Percentiles rank a stretch among this genome's conserved stretches.
These are phyloP conservation scores for Diabrotica undecimpunctata DNA, from an alignment of 1,140 invertebrate genomes.

Conservation along the genomic window DNA sequence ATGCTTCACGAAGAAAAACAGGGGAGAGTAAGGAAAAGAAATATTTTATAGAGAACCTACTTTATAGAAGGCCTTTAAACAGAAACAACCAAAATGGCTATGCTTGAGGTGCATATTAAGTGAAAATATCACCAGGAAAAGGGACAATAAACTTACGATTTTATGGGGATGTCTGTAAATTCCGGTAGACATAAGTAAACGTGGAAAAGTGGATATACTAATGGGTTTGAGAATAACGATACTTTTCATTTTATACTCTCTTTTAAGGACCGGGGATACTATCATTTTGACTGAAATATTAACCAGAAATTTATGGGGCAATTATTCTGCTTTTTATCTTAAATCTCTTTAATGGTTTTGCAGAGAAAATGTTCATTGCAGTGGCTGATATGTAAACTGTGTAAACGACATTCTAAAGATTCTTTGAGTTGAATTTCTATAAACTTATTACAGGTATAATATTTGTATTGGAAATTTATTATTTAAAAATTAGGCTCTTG, in stretches of 20 bases:
- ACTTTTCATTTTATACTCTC: conserved; percentile 1
- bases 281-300: not conserved
- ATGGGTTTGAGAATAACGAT: not conserved
- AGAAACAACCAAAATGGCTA: conserved; percentile 9
- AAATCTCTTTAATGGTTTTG: not conserved
- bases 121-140: conserved; percentile 11
- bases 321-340: conserved; percentile 1
- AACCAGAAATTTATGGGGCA: not conserved
- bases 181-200: conserved; percentile 1
- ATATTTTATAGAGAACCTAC: conserved; percentile 6
- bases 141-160: conserved; percentile 13
- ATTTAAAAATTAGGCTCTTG: no score
- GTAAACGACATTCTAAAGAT: no score
- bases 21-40: conserved; percentile 3
- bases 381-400: no score
- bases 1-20: not conserved
- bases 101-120: conserved; percentile 11
- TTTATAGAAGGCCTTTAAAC: conserved; percentile 9
- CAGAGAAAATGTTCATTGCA: no score
- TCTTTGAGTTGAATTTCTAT: no score
- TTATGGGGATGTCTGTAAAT: conserved; percentile 12
- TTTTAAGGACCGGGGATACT: not conserved
- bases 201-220: not conserved
- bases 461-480: no score
- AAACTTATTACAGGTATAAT: no score